Base-by-base conservation (phyloP, 2,113 vertebrate genomes). In the Deroptyus accipitrinus region DNA sequence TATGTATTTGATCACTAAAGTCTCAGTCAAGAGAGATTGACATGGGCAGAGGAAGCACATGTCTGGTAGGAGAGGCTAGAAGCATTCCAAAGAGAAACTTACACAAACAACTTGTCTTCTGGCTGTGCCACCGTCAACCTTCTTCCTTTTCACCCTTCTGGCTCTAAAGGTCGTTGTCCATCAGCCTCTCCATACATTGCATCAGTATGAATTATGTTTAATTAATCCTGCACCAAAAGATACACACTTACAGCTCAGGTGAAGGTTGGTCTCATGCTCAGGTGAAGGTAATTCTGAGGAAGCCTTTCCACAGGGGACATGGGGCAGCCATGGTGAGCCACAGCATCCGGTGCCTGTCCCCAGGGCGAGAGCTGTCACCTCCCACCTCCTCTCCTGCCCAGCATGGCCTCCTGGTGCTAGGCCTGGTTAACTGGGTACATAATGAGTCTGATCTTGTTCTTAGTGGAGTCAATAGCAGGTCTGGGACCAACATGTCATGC, bases 301-400 rank as follows among this genome's bases (percentile, higher is more conserved):
- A 66, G 18, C 9, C 49, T 11, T 30, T 42, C 52, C 69, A 63
- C 59, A 11, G 27, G 6, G 22, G 30, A 13, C 16, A 1, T 0
- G 0, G 42, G 39, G 11, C 62, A 83, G n/a, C 16, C 75, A 3
- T 33, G 14, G 78, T 1, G 48, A 37, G 42, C 7, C 2, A 1
- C 6, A 7, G 25, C 3, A 4, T 1, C 23, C 13, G 1, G 10
- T 10, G 39, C 52, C 48, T 3, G 0, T 3, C 35, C 25, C 27
- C 7, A 1, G 55, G 72, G 28, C 0, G 0, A 31, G 22, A 0
- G 22, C 59, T 19, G 46, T 48, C 33, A 0, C 46, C 15, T 41
- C 51, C 52, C 13, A 3, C n/a, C 54, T 11, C 46, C 46, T 39
- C 59, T 64, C 13, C 11, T 6, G 16, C 9, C 16, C 67, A 3